phyloP scores from a whole-genome alignment of 2,113 vertebrate genomes.

The Cygnus buccinator region DNA sequence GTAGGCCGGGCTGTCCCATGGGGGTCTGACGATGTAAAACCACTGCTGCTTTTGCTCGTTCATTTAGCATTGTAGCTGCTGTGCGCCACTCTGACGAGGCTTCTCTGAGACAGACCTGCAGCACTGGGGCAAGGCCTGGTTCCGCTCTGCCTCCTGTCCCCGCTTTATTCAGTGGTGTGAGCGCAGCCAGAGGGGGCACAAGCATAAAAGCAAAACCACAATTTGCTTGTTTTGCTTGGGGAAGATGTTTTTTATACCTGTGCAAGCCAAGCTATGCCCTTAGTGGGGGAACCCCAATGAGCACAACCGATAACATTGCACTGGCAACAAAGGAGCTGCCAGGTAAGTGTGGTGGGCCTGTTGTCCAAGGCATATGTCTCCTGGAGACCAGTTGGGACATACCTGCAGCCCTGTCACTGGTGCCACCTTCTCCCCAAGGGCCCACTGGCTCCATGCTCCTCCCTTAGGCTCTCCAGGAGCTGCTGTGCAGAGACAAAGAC shows the following conservation, averaged over 20 bases:
- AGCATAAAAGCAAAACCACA: not conserved
- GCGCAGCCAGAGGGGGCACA: not conserved
- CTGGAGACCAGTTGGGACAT: not conserved
- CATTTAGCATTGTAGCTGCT: not conserved
- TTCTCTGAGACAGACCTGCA: not conserved
- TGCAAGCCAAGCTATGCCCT: not conserved
- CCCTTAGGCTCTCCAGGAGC: not conserved
- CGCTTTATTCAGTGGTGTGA: not conserved
- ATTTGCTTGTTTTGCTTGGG: not conserved
- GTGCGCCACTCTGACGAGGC: not conserved
- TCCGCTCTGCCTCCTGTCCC: not conserved
- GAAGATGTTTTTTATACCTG: not conserved
- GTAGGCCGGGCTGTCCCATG: not conserved
- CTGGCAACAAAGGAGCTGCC: not conserved
- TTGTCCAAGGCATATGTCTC: not conserved
- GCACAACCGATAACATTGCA: not conserved
- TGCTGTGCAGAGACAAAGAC: not conserved
- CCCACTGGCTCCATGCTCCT: not conserved
- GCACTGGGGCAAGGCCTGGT: not conserved
- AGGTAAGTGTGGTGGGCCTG: not conserved
- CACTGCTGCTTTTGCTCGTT: not conserved
- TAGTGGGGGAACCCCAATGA: not conserved
- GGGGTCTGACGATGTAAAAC: not conserved
- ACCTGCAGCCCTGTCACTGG: rapidly evolving
- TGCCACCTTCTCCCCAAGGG: not conserved